Conservation (phyloP, 2,113 vertebrate species). For the Hyperoodon ampullatus region DNA sequence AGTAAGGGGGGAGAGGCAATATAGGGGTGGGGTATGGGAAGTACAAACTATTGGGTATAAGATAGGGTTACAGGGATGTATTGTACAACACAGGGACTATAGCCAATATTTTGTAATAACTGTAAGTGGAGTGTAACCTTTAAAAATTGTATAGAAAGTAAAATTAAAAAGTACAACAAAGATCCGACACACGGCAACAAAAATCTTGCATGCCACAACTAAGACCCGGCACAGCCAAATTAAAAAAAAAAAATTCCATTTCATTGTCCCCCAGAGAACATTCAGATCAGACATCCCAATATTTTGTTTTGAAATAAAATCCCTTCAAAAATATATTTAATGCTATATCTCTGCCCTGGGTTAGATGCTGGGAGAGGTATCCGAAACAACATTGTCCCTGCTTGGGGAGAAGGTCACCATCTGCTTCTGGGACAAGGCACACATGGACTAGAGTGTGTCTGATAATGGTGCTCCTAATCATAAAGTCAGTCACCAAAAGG, state of each 20-base stretch:
- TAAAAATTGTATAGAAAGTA: not conserved
- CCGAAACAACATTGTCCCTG: no score
- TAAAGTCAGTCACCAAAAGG: not conserved
- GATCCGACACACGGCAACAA: accelerated
- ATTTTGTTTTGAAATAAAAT: constrained; percentile 17
- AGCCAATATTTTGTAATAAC: not conserved
- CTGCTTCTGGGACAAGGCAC: not conserved
- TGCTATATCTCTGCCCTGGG: not conserved
- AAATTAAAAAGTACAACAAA: not conserved
- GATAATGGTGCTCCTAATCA: not conserved
- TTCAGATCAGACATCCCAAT: not conserved
- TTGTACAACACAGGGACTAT: not conserved
- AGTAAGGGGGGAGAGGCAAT: no score
- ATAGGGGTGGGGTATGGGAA: accelerated
- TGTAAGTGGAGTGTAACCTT: not conserved
- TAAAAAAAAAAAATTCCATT: not conserved
- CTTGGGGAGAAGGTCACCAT: not conserved
- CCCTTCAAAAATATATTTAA: not conserved
- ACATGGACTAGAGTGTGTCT: not conserved
- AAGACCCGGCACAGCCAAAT: no score
- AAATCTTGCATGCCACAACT: no score
- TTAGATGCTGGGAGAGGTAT: not conserved
- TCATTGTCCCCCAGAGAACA: not conserved
- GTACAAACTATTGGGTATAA: not conserved
- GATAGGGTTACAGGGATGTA: not conserved